phyloP scores from a whole-genome alignment of 1,140 invertebrate species.

The Lepidotrigona ventralis region DNA sequence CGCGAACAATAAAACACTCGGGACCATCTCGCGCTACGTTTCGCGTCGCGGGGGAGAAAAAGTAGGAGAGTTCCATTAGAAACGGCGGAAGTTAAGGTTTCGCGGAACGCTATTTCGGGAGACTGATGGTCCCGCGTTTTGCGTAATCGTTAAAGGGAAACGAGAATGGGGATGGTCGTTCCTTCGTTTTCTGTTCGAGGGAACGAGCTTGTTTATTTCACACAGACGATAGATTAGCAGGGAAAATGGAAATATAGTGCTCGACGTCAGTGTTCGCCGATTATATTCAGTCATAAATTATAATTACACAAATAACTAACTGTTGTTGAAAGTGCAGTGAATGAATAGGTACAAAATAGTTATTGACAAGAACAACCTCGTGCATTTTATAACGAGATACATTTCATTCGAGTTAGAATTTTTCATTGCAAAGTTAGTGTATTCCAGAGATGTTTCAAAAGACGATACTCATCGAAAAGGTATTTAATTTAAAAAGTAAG shows the following conservation, averaged over 20 bases:
- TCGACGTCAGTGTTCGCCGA: too few relatives aligned
- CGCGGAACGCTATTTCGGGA: background rate
- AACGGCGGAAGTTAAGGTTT: conserved; percentile 27
- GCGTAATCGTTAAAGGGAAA: background rate
- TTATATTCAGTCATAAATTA: too few relatives aligned
- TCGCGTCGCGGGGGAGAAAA: background rate
- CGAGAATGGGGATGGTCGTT: background rate
- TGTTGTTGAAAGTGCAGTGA: too few relatives aligned
- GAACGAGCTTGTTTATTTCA: background rate
- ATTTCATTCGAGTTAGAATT: background rate
- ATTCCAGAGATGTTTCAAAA: background rate
- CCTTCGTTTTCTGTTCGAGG: background rate
- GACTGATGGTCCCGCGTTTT: conserved; percentile 1
- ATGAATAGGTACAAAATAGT: too few relatives aligned
- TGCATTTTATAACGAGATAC: background rate
- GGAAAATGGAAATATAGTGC: too few relatives aligned
- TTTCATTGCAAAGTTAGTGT: background rate
- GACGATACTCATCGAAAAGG: background rate
- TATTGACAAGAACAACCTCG: background rate
- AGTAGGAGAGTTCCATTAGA: conserved; percentile 24
- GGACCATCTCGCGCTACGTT: conserved; percentile 21
- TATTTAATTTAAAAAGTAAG: too few relatives aligned
- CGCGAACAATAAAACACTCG: conserved; percentile 46
- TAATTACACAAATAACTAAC: too few relatives aligned
- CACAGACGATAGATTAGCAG: background rate